Percentiles rank a stretch among this genome's conserved stretches.
These are phyloP conservation scores for Cataglyphis albicans DNA, from an alignment of 2,888 invertebrate species.

Conservation along the genomic window DNA sequence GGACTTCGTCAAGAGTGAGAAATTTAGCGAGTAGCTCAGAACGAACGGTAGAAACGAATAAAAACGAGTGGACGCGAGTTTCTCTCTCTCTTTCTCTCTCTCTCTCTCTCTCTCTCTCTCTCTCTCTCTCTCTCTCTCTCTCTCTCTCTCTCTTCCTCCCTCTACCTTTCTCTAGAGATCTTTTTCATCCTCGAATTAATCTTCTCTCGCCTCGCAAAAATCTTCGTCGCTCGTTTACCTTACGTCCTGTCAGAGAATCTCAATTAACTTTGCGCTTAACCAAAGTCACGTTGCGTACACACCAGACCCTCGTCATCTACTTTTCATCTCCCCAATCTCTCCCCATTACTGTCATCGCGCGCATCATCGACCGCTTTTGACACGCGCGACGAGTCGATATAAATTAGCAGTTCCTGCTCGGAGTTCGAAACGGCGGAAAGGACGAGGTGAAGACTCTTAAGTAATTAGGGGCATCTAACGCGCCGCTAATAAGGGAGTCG, in stretches of 20 bases:
- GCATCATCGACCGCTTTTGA: slow-evolving; percentile 38
- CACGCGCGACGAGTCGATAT: slow-evolving; percentile 32
- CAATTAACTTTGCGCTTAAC: slow-evolving; percentile 48
- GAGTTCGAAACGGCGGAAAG: neutral
- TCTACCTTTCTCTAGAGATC: neutral
- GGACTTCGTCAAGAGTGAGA: slow-evolving; percentile 9
- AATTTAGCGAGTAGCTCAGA: slow-evolving; percentile 16
- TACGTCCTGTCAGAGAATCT: slow-evolving; percentile 9
- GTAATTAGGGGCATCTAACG: slow-evolving; percentile 63
- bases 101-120: too few relatives aligned
- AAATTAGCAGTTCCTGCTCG: slow-evolving; percentile 50
- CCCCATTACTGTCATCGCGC: slow-evolving; percentile 14
- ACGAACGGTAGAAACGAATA: slow-evolving; percentile 16
- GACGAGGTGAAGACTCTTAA: slow-evolving; percentile 50
- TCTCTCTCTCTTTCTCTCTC: too few relatives aligned
- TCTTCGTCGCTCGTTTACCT: slow-evolving; percentile 17
- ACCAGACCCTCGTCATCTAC: slow-evolving; percentile 14
- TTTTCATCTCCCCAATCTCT: slow-evolving; percentile 32
- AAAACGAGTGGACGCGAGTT: slow-evolving; percentile 29
- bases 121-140: too few relatives aligned
- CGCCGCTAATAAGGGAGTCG: slow-evolving; percentile 57
- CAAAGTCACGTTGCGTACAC: slow-evolving; percentile 48
- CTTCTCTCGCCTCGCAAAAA: slow-evolving; percentile 23
- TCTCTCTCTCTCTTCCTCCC: too few relatives aligned
- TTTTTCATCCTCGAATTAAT: slow-evolving; percentile 35